Evolutionary conservation across 2,888 invertebrate species (phyloP).

Genomic region (Spialia ferax): DNA sequence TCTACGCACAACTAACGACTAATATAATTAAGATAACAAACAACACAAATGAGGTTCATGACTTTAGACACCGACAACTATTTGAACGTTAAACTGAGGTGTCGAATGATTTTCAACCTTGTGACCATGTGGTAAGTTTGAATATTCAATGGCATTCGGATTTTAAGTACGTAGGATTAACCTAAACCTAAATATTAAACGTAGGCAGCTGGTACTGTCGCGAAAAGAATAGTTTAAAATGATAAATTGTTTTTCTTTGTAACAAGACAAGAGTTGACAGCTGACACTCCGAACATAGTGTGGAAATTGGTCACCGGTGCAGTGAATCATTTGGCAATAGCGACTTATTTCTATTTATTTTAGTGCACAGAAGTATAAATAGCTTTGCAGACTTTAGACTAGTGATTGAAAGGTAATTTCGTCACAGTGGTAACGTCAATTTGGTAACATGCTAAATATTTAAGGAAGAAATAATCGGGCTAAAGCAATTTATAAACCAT

Average conservation of each 20-base stretch:
- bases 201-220: constrained; percentile 15
- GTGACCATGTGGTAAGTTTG: not conserved
- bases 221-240: not conserved
- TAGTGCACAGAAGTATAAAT: not conserved
- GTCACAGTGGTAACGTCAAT: not conserved
- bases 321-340: not conserved
- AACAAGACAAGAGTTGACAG: not conserved
- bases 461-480: not conserved
- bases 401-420: not conserved
- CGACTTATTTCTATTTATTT: not conserved
- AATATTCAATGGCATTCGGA: not conserved
- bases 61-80: constrained; percentile 22
- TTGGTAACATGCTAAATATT: not conserved
- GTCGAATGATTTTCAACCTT: constrained; percentile 17
- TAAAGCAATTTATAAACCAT: not conserved
- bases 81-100: not conserved
- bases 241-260: constrained; percentile 2
- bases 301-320: not conserved
- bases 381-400: not conserved
- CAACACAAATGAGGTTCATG: constrained; percentile 39
- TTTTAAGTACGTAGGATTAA: constrained; percentile 5
- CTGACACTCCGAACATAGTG: not conserved
- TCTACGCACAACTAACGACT: constrained; percentile 32
- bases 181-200: constrained; percentile 11
- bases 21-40: constrained; percentile 39